phyloP scores from a whole-genome alignment of 2,888 invertebrate genomes.

The Habrosyne pyritoides region DNA sequence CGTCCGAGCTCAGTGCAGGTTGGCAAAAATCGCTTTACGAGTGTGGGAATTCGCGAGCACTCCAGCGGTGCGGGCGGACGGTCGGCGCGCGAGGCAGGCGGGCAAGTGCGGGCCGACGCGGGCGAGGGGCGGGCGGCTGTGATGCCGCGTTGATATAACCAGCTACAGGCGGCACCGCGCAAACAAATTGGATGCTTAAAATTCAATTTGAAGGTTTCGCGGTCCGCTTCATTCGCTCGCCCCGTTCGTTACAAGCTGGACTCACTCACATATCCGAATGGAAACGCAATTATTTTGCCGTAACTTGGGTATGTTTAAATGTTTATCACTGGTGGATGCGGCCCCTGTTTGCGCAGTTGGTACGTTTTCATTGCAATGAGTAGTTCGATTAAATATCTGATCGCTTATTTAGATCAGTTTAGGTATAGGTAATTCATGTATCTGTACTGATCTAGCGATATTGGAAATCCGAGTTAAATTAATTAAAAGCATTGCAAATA shows the following conservation, averaged over 20 bases:
- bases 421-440: too few species aligned
- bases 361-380: conserved; percentile 39
- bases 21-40: conserved; percentile 74
- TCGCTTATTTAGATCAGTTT: conserved; percentile 12
- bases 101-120: conserved; percentile 26
- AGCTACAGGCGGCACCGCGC: conserved; percentile 57
- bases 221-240: conserved; percentile 78
- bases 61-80: conserved; percentile 21
- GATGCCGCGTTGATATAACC: conserved; percentile 56
- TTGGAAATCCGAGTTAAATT: too few species aligned
- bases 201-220: conserved; percentile 83
- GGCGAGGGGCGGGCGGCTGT: conserved; percentile 26
- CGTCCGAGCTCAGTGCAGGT: conserved; percentile 48
- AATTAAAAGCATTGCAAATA: neutral
- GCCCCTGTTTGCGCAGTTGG: conserved; percentile 37
- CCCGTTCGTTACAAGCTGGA: conserved; percentile 74
- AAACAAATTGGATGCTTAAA: conserved; percentile 84
- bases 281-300: conserved; percentile 72
- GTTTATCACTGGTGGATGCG: conserved; percentile 44
- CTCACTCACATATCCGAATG: conserved; percentile 68
- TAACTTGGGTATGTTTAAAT: conserved; percentile 61
- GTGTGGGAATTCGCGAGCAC: conserved; percentile 54
- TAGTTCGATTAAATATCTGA: conserved; percentile 32
- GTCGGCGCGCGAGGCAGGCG: conserved; percentile 19
- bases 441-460: too few species aligned